Evolutionary conservation across 1,140 invertebrate species (phyloP).

Genomic region (Drosophila miranda): DNA sequence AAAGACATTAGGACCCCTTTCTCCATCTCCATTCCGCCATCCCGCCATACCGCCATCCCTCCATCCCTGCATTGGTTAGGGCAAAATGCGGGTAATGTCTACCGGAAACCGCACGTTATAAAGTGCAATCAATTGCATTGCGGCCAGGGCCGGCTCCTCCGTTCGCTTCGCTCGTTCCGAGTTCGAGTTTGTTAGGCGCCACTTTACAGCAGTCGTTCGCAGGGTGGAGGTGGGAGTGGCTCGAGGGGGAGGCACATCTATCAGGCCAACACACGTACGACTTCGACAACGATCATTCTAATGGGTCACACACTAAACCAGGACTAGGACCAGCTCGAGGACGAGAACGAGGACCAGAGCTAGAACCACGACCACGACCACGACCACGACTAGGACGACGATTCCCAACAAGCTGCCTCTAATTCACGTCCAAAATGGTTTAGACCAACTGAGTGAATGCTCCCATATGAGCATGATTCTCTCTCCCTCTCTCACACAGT

Average conservation of each 20-base stretch:
- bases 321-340: conserved; percentile 22
- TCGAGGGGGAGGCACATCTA: conserved; percentile 51
- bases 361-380: not conserved
- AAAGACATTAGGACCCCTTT: conserved; percentile 68
- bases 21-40: conserved; percentile 10
- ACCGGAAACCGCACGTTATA: conserved; percentile 80
- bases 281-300: conserved; percentile 80
- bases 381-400: conserved; percentile 3
- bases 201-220: conserved; percentile 51
- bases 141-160: conserved; percentile 46
- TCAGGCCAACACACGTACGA: conserved; percentile 66
- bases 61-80: conserved; percentile 52
- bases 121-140: conserved; percentile 81
- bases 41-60: conserved; percentile 4
- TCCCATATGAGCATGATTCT: conserved; percentile 72
- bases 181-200: conserved; percentile 63
- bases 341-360: conserved; percentile 2
- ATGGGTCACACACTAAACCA: conserved; percentile 77
- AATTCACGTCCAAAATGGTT: conserved; percentile 57
- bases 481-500: not conserved
- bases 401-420: conserved; percentile 44
- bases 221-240: conserved; percentile 18
- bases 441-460: conserved; percentile 55
- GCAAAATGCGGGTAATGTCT: conserved; percentile 78
- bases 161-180: conserved; percentile 8